Conservation (phyloP, 2,888 invertebrate species). For the Caenorhabditis doughertyi region DNA sequence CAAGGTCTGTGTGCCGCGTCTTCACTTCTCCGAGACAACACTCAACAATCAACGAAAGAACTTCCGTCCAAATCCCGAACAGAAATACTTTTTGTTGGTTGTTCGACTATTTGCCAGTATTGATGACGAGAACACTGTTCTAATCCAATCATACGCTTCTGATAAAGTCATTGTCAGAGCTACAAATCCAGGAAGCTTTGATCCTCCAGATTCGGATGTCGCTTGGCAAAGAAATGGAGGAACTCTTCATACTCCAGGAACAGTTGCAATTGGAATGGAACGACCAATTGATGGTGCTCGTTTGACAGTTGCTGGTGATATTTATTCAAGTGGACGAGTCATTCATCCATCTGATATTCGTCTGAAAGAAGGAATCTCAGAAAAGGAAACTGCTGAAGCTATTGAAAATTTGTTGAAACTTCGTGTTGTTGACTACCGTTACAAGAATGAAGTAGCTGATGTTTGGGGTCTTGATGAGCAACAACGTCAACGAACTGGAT, state of each 20-base stretch:
- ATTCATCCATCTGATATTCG: conserved; percentile 95
- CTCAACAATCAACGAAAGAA: conserved; percentile 99
- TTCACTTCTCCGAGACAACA: conserved; percentile 99
- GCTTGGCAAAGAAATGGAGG: conserved; percentile 92
- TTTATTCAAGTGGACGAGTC: conserved; percentile 91
- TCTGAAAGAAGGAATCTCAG: conserved; percentile 93
- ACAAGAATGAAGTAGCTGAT: conserved; percentile 89
- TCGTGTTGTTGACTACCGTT: conserved; percentile 91
- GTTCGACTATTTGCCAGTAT: conserved; percentile 87
- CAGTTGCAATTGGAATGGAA: conserved; percentile 97
- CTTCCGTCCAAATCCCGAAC: conserved; percentile 98
- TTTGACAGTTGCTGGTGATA: conserved; percentile 94
- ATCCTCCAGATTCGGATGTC: conserved; percentile 91
- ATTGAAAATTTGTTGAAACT: conserved; percentile 93
- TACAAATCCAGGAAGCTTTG: conserved; percentile 96
- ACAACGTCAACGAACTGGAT: conserved; percentile 85
- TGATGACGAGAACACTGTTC: conserved; percentile 75
- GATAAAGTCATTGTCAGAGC: conserved; percentile 98
- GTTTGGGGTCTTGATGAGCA: conserved; percentile 89
- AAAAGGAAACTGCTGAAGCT: conserved; percentile 91
- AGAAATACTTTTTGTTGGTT: conserved; percentile 85
- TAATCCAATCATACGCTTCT: conserved; percentile 89
- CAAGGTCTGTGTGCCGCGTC: conserved; percentile 94
- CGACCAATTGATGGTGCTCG: conserved; percentile 88
- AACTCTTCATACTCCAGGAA: conserved; percentile 91